A percentile compares a stretch with the other conserved stretches of the same genome.
Evolutionary conservation across 2,113 vertebrate species (phyloP).

Genomic region (Aphelocoma coerulescens): DNA sequence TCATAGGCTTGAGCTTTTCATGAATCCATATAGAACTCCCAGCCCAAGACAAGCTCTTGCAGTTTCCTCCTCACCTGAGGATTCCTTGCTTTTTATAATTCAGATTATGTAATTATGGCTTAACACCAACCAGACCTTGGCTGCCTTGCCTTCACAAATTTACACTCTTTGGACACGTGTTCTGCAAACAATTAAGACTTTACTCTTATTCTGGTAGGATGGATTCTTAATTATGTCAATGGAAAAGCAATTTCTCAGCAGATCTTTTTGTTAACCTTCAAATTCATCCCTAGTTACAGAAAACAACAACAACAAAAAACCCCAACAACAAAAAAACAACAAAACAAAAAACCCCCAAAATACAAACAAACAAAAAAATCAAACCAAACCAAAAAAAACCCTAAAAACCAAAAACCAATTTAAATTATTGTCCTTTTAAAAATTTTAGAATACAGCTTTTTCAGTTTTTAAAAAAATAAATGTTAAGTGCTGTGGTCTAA

Average conservation of each 20-base stretch:
- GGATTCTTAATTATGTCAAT: not conserved
- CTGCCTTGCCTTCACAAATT: not conserved
- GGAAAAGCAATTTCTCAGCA: not conserved
- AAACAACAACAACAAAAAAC: not conserved
- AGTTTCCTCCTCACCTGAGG: not conserved
- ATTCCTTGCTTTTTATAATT: not conserved
- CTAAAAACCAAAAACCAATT: accelerated
- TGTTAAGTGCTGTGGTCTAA: not conserved
- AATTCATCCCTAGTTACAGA: not conserved
- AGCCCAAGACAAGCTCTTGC: not conserved
- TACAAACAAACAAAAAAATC: not conserved
- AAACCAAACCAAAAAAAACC: not conserved
- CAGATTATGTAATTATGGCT: not conserved
- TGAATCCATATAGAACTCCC: not conserved
- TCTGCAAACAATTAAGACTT: not conserved
- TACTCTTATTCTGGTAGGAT: not conserved
- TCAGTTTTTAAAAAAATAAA: not conserved
- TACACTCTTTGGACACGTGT: not conserved
- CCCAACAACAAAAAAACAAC: not conserved
- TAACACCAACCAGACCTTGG: not conserved
- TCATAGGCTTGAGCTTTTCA: not conserved
- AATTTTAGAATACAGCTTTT: not conserved
- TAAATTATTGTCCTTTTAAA: not conserved
- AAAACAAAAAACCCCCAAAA: not conserved
- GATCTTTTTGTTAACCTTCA: not conserved